Percentiles rank a stretch among this genome's conserved stretches.
These are phyloP conservation scores for Apodemia duryi DNA, from an alignment of 2,888 invertebrate species.

Conservation along the genomic window DNA sequence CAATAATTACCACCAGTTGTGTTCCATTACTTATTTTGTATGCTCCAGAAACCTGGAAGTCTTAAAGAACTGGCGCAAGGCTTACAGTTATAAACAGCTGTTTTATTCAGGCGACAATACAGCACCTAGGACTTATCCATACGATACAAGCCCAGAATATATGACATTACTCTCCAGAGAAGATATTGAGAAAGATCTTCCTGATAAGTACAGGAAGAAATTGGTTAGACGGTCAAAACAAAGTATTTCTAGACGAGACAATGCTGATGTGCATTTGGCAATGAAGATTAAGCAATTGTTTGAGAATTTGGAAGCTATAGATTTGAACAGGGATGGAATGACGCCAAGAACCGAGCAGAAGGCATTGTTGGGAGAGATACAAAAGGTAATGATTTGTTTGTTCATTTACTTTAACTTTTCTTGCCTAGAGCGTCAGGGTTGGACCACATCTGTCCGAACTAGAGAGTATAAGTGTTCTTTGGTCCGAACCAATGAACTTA, in stretches of 20 bases:
- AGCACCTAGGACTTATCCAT: slow-evolving; percentile 56
- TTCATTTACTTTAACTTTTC: too few species aligned
- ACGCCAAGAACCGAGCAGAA: slow-evolving; percentile 77
- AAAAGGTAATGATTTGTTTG: slow-evolving; percentile 63
- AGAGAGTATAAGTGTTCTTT: too few species aligned
- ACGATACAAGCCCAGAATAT: slow-evolving; percentile 78
- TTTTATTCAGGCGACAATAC: slow-evolving; percentile 34
- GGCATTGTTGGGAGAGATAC: slow-evolving; percentile 76
- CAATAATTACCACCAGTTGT: too few species aligned
- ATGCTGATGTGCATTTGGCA: slow-evolving; percentile 58
- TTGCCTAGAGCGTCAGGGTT: too few species aligned
- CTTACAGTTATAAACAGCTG: slow-evolving; percentile 48
- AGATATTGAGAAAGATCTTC: slow-evolving; percentile 67
- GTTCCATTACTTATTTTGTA: background rate
- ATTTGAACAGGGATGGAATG: slow-evolving; percentile 55
- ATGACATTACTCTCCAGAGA: slow-evolving; percentile 71
- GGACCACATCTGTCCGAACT: too few species aligned
- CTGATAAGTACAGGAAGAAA: slow-evolving; percentile 60
- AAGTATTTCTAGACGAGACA: slow-evolving; percentile 52
- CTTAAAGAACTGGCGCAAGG: slow-evolving; percentile 75
- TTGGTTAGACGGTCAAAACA: slow-evolving; percentile 48
- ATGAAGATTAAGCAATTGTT: slow-evolving; percentile 66
- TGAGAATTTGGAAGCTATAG: slow-evolving; percentile 63
- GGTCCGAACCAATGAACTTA: too few species aligned
- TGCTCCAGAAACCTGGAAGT: slow-evolving; percentile 50